These are phyloP conservation scores for Lucilia sericata DNA, from an alignment of 1,140 invertebrate species.

Conservation along the genomic window DNA sequence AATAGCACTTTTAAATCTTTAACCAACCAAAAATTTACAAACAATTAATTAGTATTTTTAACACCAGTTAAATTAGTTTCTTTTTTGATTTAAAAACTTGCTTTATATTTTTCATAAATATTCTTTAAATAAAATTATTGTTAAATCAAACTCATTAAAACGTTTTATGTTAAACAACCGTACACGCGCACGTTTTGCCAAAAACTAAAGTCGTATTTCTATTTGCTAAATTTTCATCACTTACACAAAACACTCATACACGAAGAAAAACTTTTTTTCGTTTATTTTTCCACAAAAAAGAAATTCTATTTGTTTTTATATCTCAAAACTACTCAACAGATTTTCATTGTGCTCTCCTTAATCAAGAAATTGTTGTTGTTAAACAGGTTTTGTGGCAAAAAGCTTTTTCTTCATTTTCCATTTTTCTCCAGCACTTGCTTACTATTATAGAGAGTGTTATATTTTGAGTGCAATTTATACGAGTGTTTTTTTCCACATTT, in stretches of 20 bases:
- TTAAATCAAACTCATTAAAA: too few species aligned
- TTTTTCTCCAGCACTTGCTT: not conserved
- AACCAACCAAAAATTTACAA: too few species aligned
- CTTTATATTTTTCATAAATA: too few species aligned
- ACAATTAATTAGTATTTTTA: too few species aligned
- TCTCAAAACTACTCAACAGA: not conserved
- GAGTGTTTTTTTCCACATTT: not conserved
- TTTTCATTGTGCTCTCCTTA: conserved; percentile 21
- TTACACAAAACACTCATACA: conserved; percentile 46
- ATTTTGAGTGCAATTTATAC: not conserved
- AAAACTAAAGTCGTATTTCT: conserved; percentile 55
- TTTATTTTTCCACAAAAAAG: not conserved
- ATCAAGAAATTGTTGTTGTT: not conserved
- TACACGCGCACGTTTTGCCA: conserved; percentile 57
- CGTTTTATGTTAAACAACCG: conserved; percentile 47
- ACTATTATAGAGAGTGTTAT: not conserved
- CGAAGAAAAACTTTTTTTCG: conserved; percentile 12
- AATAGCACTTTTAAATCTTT: too few species aligned
- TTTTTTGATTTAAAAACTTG: too few species aligned
- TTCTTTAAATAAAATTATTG: too few species aligned
- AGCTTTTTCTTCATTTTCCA: not conserved
- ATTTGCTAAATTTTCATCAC: conserved; percentile 52
- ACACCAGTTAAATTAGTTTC: too few species aligned
- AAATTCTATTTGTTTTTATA: too few species aligned
- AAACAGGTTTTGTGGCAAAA: conserved; percentile 18